phyloP scores from a whole-genome alignment of 2,888 invertebrate species.

The Drosophila quasianomalipes region DNA sequence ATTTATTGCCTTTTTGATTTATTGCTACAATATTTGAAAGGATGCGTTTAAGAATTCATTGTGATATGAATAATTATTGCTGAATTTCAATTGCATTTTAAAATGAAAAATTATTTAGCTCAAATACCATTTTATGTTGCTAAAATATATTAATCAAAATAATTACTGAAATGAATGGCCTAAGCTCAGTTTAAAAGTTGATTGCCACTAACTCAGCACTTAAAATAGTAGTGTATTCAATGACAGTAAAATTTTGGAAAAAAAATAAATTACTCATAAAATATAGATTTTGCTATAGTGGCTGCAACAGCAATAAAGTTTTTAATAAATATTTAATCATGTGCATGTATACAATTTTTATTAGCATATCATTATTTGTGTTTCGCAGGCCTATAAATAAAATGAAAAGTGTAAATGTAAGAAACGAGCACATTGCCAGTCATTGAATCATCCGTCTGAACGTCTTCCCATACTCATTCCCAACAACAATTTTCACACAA shows the following conservation, averaged over 20 bases:
- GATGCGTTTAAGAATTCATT: background rate
- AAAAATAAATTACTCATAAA: background rate
- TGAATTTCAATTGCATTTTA: background rate
- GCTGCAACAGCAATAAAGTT: background rate
- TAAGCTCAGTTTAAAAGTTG: background rate
- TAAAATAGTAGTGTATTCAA: too few species aligned
- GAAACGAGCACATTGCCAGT: conserved; percentile 6
- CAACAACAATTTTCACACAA: conserved; percentile 54
- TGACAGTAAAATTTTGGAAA: background rate
- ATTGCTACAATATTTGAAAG: conserved; percentile 4
- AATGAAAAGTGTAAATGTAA: conserved; percentile 10
- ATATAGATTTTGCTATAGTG: background rate
- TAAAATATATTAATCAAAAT: background rate
- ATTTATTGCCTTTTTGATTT: conserved; percentile 11
- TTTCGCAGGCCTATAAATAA: conserved; percentile 10
- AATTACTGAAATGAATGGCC: background rate
- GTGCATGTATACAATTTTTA: conserved; percentile 8
- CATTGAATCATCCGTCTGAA: conserved; percentile 30
- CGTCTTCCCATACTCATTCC: conserved; percentile 6
- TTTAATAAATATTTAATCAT: conserved; percentile 11
- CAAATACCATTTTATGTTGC: background rate
- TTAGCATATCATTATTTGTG: conserved; percentile 10
- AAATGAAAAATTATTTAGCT: background rate
- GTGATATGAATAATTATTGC: background rate
- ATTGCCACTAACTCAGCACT: background rate